Percentiles rank a stretch among this genome's conserved stretches.
Evolutionary conservation across 1,140 invertebrate genomes (phyloP).

Genomic region (Lasioglossum baleicum): DNA sequence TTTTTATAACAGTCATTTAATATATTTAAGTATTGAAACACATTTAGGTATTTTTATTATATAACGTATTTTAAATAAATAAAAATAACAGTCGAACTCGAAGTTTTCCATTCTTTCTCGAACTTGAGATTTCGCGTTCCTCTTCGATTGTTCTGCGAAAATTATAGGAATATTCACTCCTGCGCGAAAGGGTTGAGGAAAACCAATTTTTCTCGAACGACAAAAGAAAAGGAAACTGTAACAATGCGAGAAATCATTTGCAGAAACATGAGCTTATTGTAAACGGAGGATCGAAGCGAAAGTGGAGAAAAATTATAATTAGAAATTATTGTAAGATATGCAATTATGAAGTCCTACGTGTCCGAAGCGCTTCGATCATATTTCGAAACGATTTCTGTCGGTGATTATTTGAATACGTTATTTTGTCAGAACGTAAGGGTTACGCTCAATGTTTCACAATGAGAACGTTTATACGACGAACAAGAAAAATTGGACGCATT

Average conservation of each 20-base stretch:
- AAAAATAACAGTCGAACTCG: not conserved
- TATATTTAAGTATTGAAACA: too few relatives aligned
- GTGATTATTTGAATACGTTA: not conserved
- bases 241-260: not conserved
- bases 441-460: conserved; percentile 28
- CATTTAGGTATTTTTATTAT: too few relatives aligned
- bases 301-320: not conserved
- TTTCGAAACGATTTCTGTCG: not conserved
- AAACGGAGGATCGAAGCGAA: not conserved
- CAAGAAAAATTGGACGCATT: not conserved
- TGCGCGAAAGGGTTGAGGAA: conserved; percentile 14
- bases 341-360: not conserved
- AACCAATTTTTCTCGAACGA: not conserved
- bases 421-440: not conserved
- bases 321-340: not conserved
- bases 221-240: not conserved
- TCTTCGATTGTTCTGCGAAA: not conserved
- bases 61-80: not conserved
- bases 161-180: not conserved
- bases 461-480: not conserved
- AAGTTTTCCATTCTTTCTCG: not conserved
- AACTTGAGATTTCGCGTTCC: not conserved
- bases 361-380: not conserved
- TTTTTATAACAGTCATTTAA: too few relatives aligned
- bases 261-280: conserved; percentile 18